A percentile compares a stretch with the other conserved stretches of the same genome.
These are phyloP conservation scores for Drosophila acutilabella DNA, from an alignment of 2,888 invertebrate genomes.

Conservation along the genomic window DNA sequence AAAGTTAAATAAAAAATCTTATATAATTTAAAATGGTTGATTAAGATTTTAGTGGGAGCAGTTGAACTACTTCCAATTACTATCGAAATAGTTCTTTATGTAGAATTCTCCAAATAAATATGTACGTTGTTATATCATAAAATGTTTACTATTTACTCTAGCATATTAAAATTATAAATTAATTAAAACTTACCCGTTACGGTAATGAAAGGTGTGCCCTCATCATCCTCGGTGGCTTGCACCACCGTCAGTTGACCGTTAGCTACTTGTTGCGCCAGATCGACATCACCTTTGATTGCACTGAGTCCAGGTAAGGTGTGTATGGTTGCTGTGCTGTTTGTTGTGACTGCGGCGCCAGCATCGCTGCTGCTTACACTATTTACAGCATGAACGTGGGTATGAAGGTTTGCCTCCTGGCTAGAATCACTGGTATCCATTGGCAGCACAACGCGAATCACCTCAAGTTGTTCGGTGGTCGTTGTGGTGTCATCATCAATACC, in stretches of 20 bases:
- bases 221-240: slow-evolving; percentile 78
- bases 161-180: no score
- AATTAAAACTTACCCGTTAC: slow-evolving; percentile 81
- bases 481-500: slow-evolving; percentile 54
- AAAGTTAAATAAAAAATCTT: no score
- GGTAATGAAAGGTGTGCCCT: slow-evolving; percentile 82
- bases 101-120: no score
- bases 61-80: no score
- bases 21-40: no score
- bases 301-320: slow-evolving; percentile 76
- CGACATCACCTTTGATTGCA: slow-evolving; percentile 77
- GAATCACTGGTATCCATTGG: slow-evolving; percentile 84
- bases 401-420: slow-evolving; percentile 76
- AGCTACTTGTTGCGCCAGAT: slow-evolving; percentile 82
- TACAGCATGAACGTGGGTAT: slow-evolving; percentile 64
- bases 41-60: no score
- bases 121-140: no score
- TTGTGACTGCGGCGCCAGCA: slow-evolving; percentile 39
- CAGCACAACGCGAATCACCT: slow-evolving; percentile 82
- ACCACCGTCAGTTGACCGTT: slow-evolving; percentile 83
- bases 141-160: no score
- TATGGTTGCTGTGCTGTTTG: slow-evolving; percentile 54
- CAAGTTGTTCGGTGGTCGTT: slow-evolving; percentile 64
- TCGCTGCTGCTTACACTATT: slow-evolving; percentile 56
- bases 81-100: no score